Conservation (phyloP, 2,113 vertebrate genomes). For the Sylvia atricapilla region DNA sequence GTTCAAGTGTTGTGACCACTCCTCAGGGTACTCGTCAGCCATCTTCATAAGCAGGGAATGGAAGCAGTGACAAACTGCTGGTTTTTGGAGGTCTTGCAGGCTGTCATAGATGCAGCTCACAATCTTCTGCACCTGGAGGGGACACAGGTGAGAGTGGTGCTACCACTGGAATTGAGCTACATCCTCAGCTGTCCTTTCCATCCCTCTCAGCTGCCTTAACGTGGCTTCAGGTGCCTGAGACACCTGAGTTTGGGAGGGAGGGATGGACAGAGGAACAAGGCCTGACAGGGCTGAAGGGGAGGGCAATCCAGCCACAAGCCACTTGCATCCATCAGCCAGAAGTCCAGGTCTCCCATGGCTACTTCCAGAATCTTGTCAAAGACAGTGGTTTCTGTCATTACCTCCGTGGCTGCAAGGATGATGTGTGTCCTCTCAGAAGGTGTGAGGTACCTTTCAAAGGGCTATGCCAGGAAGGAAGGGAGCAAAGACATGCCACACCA, state of each 20-base stretch:
- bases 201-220: not conserved
- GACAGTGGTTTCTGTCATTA: not conserved
- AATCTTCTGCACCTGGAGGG: not conserved
- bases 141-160: not conserved
- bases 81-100: not conserved
- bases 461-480: not conserved
- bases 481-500: not conserved
- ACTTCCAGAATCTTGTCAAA: not conserved
- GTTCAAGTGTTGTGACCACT: not conserved
- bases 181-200: not conserved
- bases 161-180: not conserved
- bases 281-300: not conserved
- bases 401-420: not conserved
- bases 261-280: not conserved
- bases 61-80: rapidly evolving
- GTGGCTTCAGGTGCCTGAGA: not conserved
- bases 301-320: not conserved
- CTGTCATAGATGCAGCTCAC: not conserved
- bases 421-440: not conserved
- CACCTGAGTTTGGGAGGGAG: not conserved
- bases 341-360: rapidly evolving
- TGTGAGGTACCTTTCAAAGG: not conserved
- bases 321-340: not conserved
- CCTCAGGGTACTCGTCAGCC: rapidly evolving
- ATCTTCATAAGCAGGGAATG: rapidly evolving